phyloP scores from a whole-genome alignment of 2,888 invertebrate species.

The Heliconius sara region DNA sequence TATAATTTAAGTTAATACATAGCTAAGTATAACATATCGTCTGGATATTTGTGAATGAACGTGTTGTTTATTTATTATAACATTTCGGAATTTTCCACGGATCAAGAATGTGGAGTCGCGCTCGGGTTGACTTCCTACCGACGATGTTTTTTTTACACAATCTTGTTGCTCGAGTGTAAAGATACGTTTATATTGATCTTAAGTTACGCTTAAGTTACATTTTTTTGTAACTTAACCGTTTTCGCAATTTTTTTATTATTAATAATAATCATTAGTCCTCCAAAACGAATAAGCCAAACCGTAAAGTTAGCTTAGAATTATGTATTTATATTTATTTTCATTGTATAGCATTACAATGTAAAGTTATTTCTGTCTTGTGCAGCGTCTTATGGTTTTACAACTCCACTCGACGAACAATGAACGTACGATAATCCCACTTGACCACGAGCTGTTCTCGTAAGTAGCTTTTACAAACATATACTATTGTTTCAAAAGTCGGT shows the following conservation, averaged over 20 bases:
- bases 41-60: background rate
- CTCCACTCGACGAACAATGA: slow-evolving; percentile 45
- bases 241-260: background rate
- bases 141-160: slow-evolving; percentile 83
- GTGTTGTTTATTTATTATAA: slow-evolving; percentile 21
- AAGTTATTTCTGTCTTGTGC: background rate
- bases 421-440: slow-evolving; percentile 45
- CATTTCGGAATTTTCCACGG: slow-evolving; percentile 53
- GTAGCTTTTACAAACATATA: slow-evolving; percentile 42
- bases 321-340: background rate
- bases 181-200: slow-evolving; percentile 63
- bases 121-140: slow-evolving; percentile 81
- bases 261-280: background rate
- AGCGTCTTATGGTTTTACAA: slow-evolving; percentile 27
- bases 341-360: background rate
- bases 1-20: background rate
- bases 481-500: slow-evolving; percentile 70
- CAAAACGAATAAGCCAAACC: background rate
- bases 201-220: slow-evolving; percentile 33
- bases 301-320: background rate
- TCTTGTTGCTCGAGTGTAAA: slow-evolving; percentile 80
- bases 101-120: slow-evolving; percentile 69
- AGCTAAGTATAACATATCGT: background rate
- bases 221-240: background rate
- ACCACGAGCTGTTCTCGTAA: slow-evolving; percentile 41